Percentiles rank a stretch among this genome's conserved stretches.
These are phyloP conservation scores for Anseranas semipalmata DNA, from an alignment of 2,113 vertebrate species.

Conservation along the genomic window DNA sequence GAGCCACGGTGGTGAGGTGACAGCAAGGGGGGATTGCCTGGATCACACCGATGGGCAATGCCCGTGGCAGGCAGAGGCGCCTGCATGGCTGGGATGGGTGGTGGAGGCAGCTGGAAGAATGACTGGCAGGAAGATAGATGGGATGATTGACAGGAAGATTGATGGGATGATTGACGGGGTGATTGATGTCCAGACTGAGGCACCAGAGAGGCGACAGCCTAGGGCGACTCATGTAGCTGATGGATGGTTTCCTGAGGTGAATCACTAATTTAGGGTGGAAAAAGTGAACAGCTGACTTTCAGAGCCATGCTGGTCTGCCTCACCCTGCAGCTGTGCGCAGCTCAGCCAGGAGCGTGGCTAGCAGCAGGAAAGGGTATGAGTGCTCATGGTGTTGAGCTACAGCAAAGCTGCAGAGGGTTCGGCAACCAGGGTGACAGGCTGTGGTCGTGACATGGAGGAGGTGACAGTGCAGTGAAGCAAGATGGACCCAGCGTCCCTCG, in stretches of 20 bases:
- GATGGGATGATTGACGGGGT: not conserved
- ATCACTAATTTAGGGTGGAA: not conserved
- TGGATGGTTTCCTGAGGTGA: not conserved
- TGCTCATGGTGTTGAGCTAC: too few relatives aligned
- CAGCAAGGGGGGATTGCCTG: too few relatives aligned
- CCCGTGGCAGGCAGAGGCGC: accelerated
- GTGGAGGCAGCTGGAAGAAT: not conserved
- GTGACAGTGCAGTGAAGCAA: too few relatives aligned
- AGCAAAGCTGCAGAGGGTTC: too few relatives aligned
- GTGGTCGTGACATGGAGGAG: too few relatives aligned
- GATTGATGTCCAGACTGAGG: not conserved
- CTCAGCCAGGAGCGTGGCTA: not conserved
- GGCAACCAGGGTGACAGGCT: too few relatives aligned
- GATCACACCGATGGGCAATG: accelerated
- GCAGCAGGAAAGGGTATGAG: too few relatives aligned
- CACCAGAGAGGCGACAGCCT: not conserved
- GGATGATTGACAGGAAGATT: not conserved
- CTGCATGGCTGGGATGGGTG: not conserved
- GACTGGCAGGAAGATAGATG: not conserved
- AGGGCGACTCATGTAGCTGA: not conserved
- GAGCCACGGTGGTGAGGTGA: accelerated
- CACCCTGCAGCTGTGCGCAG: accelerated
- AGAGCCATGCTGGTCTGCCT: not conserved
- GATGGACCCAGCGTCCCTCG: too few relatives aligned
- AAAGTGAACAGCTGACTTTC: not conserved